Percentiles rank a stretch among this genome's conserved stretches.
Conservation (phyloP, 2,113 vertebrate genomes). For the Orthochromis malagaraziensis region DNA sequence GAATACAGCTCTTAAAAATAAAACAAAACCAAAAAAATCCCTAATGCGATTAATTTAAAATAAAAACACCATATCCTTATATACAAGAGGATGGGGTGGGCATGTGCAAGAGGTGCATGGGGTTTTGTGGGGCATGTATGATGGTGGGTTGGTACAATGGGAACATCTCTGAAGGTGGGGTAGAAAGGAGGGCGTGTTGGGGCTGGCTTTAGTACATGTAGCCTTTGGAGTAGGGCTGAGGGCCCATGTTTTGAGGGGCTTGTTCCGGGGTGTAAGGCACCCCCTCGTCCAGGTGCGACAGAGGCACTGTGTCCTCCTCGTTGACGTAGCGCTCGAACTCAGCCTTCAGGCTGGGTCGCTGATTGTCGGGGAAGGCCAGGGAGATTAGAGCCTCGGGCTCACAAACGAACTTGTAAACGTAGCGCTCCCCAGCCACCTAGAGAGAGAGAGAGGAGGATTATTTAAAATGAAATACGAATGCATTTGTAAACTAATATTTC, state of each 20-base stretch:
- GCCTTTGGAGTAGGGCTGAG: conserved; percentile 86
- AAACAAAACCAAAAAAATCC: conserved; percentile 39
- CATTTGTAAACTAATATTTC: background rate
- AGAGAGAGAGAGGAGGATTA: background rate
- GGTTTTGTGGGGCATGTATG: conserved; percentile 25
- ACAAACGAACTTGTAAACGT: conserved; percentile 98
- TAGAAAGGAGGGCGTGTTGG: background rate
- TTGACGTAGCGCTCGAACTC: conserved; percentile 86
- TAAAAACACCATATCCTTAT: conserved; percentile 70
- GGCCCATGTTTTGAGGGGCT: conserved; percentile 70
- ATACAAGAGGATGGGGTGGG: conserved; percentile 62
- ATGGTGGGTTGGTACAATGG: conserved; percentile 47
- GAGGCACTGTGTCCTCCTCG: conserved; percentile 92
- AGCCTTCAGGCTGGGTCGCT: conserved; percentile 83
- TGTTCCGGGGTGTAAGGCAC: conserved; percentile 74
- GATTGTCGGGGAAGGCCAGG: conserved; percentile 90
- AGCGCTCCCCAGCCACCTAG: conserved; percentile 96
- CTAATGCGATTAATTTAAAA: conserved; percentile 77
- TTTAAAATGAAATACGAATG: accelerated
- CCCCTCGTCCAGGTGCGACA: conserved; percentile 88
- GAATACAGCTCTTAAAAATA: conserved; percentile 69
- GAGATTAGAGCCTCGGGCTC: conserved; percentile 94
- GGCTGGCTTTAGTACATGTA: conserved; percentile 81
- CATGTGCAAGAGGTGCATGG: conserved; percentile 67
- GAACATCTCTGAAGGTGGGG: conserved; percentile 23